Conservation (phyloP, 2,797 vertebrate species). For the Propithecus perrieri region DNA sequence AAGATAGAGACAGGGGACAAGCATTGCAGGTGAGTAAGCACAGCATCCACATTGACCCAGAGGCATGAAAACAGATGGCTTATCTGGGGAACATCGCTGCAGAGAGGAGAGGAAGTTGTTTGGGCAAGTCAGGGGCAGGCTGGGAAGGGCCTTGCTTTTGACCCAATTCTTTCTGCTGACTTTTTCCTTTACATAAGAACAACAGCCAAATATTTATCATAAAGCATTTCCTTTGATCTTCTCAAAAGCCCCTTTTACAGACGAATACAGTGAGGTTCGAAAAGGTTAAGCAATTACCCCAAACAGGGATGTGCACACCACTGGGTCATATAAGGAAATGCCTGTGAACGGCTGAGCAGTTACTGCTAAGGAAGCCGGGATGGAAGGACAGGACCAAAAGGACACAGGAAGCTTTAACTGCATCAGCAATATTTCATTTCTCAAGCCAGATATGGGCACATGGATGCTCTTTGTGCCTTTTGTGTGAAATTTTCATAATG, state of each 20-base stretch:
- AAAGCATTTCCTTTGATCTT: conserved; percentile 35
- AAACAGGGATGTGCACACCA: not conserved
- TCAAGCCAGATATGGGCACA: not conserved
- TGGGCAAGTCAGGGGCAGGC: not conserved
- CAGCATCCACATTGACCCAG: not conserved
- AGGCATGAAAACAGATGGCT: not conserved
- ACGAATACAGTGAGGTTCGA: conserved; percentile 16
- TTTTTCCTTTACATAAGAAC: conserved; percentile 39
- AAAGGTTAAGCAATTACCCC: not conserved
- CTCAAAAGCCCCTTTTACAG: not conserved
- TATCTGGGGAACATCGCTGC: not conserved
- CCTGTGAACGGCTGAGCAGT: not conserved
- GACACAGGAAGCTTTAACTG: not conserved
- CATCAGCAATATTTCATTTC: not conserved
- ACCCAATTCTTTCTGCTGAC: conserved; percentile 58
- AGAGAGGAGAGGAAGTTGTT: not conserved
- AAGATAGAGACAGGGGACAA: not conserved
- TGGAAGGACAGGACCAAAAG: not conserved
- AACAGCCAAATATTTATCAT: conserved; percentile 7
- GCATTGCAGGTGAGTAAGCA: not conserved
- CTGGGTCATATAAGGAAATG: not conserved
- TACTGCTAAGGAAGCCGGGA: not conserved
- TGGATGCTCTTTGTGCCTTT: not conserved
- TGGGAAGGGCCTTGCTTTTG: conserved; percentile 38
- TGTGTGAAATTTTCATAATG: not conserved